Evolutionary conservation across 1,140 invertebrate genomes (phyloP), one percentile per base, ranked within the genome.

Genomic region (Drosophila pruinosa): DNA sequence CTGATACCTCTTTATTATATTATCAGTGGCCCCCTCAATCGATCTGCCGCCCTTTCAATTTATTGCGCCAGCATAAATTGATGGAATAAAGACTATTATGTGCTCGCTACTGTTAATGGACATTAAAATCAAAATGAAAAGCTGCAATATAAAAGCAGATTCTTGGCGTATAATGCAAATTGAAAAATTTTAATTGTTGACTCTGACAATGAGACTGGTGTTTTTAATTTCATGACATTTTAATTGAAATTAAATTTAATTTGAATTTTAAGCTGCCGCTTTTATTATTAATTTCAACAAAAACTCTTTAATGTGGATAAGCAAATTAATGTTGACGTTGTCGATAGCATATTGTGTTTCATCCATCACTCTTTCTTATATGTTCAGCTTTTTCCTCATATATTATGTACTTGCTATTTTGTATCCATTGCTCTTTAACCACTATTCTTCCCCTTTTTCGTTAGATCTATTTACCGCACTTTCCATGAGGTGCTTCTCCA

Each of bases 171-270:
- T n/a, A n/a, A n/a, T n/a, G 8, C 41, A 22, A 6, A 45, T 45
- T 45, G 41, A n/a, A 22, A 45, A 4, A 45, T 45, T 22, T 50
- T 39, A 26, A 43, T 41, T 63, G 38, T 12, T 53, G 19, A 36
- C 15, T 39, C 34, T 22, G 12, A 43, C 56, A 68, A 41, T 52
- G 39, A 17, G 24, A 19, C 43, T 58, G 41, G 15, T 58, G 45
- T 48, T 65, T 57, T 41, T 7, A 14, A 22, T 48, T 59, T 67
- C 39, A 68, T 68, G 56, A 52, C 17, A 43, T 31, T 28, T 39
- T 52, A 59, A 68, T 68, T 52, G 34, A 50, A 48, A 17, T 41
- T 28, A 21, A 14, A 26, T 45, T 45, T 19, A 45, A 22, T n/a
- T 10, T 2, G 17, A n/a, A n/a, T 41, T 28, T 19, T 19, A 26